Percentiles rank a stretch among this genome's conserved stretches.
Evolutionary conservation across 2,113 vertebrate species (phyloP).

Genomic region (Chaetura pelagica): DNA sequence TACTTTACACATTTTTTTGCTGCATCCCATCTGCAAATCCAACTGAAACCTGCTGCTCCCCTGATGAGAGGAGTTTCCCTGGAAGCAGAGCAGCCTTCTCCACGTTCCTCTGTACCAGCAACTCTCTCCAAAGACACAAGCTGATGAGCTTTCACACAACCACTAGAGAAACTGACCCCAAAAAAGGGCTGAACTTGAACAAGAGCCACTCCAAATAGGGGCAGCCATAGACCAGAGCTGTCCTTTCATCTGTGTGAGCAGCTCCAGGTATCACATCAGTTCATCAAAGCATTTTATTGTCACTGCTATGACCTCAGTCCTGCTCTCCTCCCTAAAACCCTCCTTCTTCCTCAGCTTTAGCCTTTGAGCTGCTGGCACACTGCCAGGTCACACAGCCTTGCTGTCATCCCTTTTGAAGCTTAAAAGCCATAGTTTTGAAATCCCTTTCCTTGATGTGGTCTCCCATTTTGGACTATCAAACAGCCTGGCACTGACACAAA

Average conservation of each 20-base stretch:
- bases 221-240: background rate
- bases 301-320: background rate
- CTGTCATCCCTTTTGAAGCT: conserved; percentile 1
- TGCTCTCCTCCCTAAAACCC: background rate
- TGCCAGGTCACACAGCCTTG: background rate
- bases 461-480: background rate
- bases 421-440: conserved; percentile 6
- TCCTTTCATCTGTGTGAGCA: background rate
- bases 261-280: background rate
- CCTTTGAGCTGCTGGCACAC: background rate
- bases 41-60: background rate
- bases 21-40: background rate
- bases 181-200: background rate
- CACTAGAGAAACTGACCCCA: background rate
- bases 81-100: background rate
- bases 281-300: background rate
- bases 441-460: background rate
- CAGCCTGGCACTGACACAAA: background rate
- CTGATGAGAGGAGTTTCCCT: background rate
- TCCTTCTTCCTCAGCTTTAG: background rate
- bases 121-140: background rate
- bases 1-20: fast-evolving
- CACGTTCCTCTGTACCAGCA: background rate
- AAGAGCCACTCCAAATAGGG: background rate
- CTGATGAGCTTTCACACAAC: background rate